phyloP scores from a whole-genome alignment of 2,888 invertebrate genomes.

The Muschampia plurimacula region DNA sequence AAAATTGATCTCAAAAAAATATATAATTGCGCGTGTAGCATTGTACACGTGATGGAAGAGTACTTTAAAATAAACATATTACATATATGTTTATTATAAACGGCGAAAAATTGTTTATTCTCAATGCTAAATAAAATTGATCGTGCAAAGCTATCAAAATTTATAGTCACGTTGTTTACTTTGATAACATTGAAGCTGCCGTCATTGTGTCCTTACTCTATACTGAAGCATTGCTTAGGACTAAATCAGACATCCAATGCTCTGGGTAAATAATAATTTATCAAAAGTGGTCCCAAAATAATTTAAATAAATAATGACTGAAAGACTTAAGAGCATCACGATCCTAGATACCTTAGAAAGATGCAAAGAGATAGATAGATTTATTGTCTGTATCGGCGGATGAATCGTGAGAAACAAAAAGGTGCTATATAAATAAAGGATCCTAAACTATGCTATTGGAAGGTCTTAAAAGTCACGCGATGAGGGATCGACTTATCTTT shows the following conservation, averaged over 20 bases:
- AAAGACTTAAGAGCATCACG: conserved; percentile 23
- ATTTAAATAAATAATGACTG: conserved; percentile 7
- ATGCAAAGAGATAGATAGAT: conserved; percentile 33
- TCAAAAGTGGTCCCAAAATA: conserved; percentile 4
- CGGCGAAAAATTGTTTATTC: conserved; percentile 43
- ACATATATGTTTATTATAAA: conserved; percentile 45
- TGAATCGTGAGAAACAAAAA: conserved; percentile 38
- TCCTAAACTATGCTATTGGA: conserved; percentile 23
- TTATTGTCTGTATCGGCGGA: conserved; percentile 34
- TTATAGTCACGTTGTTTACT: background rate
- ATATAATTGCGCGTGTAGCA: too few species aligned
- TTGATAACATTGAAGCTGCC: background rate
- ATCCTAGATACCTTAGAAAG: conserved; percentile 28
- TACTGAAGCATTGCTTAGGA: too few species aligned
- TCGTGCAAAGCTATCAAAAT: conserved; percentile 13
- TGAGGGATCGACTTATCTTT: conserved; percentile 6
- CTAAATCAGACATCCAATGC: too few species aligned
- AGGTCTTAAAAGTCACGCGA: conserved; percentile 20
- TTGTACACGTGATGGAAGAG: too few species aligned
- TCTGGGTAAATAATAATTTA: too few species aligned
- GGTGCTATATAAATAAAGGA: conserved; percentile 22
- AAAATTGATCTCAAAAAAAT: too few species aligned
- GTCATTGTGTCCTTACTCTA: background rate
- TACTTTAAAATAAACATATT: too few species aligned
- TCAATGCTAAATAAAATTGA: background rate